These are phyloP conservation scores for Apamea sordens DNA, from an alignment of 2,888 invertebrate genomes.

Conservation along the genomic window DNA sequence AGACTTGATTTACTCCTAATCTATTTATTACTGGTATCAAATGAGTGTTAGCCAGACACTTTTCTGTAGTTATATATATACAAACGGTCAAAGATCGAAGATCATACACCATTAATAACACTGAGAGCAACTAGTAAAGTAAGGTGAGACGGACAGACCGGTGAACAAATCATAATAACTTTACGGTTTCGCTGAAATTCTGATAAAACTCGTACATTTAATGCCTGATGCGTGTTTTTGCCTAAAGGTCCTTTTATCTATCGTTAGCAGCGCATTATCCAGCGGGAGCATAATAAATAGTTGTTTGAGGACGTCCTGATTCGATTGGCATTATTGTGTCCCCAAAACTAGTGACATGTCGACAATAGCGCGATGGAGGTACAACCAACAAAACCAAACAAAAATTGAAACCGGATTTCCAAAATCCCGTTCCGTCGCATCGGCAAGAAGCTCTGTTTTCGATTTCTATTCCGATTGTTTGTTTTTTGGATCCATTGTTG, in stretches of 20 bases:
- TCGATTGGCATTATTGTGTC: constrained; percentile 72
- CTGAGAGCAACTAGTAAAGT: neutral
- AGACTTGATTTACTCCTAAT: neutral
- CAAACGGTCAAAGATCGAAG: constrained; percentile 11
- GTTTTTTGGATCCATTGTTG: constrained; percentile 88
- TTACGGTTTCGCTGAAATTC: neutral
- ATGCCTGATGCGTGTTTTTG: constrained; percentile 7
- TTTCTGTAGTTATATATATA: neutral
- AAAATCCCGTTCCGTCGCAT: constrained; percentile 89
- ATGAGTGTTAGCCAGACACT: neutral
- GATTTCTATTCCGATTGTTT: constrained; percentile 89
- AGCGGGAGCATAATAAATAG: constrained; percentile 27
- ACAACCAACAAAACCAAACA: constrained; percentile 81
- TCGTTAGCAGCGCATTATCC: constrained; percentile 25
- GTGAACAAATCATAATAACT: neutral
- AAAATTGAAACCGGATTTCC: constrained; percentile 88
- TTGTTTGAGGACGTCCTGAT: constrained; percentile 57
- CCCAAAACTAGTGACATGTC: constrained; percentile 72
- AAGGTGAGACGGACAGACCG: neutral
- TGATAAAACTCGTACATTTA: neutral
- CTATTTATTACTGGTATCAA: neutral
- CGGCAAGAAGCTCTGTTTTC: constrained; percentile 89
- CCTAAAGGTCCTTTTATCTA: constrained; percentile 11
- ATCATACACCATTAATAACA: constrained; percentile 14
- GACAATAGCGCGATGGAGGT: constrained; percentile 80